Base-by-base conservation (phyloP, 2,797 vertebrate species). In the Dryobates pubescens region DNA sequence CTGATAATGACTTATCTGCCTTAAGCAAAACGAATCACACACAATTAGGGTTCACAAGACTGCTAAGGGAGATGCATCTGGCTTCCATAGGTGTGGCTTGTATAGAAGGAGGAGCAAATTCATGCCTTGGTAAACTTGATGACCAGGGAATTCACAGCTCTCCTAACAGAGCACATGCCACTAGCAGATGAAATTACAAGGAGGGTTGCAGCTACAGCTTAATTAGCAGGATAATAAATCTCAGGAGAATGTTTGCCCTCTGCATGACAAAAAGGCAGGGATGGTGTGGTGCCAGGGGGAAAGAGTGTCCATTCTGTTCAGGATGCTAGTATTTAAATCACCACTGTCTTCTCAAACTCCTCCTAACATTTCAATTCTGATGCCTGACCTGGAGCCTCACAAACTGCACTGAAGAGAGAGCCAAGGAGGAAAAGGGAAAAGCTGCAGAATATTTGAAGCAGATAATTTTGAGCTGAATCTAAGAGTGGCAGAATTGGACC, bases 171-270 rank as follows among this genome's bases (percentile, higher is more conserved):
- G 24, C 65, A 67, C 56, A 56, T 32, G 34, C 45, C 69, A 77
- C 73, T 17, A 75, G 43, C 38, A 53, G 65, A 82, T 68, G 62
- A 85, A 92, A 80, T 94, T 47, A 77, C 57, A 59, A 1, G 29
- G 43, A 56, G 49, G 57, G 49, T 16, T 74, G 76, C 73, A 88
- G 88, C 75, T 92, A 47, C 57, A 80, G 61, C 68, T 73, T 84
- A 84, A 89, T 91, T 93, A 89, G 53, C 45, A 63, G 72, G 54
- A 53, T 70, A 69, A 74, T 75, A 70, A 85, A 89, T 80, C 79
- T 70, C 79, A 29, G 54, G 17, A 61, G 64, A 58, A 17, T 26
- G 9, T 76, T 92, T 82, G 82, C 26, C 38, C 54, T 89, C 79
- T 62, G 6, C 41, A 20, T 43, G 51, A 58, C 38, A 75, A 64